Percentiles rank a stretch among this genome's conserved stretches.
phyloP scores from a whole-genome alignment of 2,888 invertebrate species.

The Mythimna ferrago region DNA sequence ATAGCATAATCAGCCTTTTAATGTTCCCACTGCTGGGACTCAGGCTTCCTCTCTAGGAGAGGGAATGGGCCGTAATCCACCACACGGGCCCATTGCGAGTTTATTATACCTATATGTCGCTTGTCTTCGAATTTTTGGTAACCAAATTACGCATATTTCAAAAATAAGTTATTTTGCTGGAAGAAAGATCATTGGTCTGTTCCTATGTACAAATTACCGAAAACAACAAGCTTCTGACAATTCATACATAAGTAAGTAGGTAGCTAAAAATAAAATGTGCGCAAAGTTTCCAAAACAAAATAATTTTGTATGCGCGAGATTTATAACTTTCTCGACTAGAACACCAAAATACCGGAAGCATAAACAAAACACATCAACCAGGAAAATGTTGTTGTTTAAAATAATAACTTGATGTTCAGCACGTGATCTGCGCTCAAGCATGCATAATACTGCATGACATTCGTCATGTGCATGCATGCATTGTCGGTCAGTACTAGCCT shows the following conservation, averaged over 20 bases:
- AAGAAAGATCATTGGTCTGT: too few species aligned
- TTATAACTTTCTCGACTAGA: slow-evolving; percentile 10
- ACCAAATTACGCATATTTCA: neutral
- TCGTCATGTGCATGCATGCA: slow-evolving; percentile 64
- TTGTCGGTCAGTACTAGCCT: slow-evolving; percentile 52
- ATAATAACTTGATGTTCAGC: slow-evolving; percentile 31
- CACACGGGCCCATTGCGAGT: too few species aligned
- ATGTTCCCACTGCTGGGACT: too few species aligned
- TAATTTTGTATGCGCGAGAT: neutral
- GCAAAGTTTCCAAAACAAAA: neutral
- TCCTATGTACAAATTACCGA: too few species aligned
- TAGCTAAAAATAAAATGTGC: neutral
- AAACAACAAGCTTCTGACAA: too few species aligned
- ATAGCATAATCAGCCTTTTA: too few species aligned
- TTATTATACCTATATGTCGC: too few species aligned
- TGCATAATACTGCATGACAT: slow-evolving; percentile 54
- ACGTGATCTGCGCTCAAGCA: slow-evolving; percentile 43
- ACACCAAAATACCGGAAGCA: slow-evolving; percentile 37
- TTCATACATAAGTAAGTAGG: too few species aligned
- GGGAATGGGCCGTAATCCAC: too few species aligned
- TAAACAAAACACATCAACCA: slow-evolving; percentile 22
- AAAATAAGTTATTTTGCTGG: neutral
- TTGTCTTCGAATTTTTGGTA: too few species aligned
- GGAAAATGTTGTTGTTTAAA: slow-evolving; percentile 40
- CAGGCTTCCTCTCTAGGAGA: too few species aligned